phyloP scores from a whole-genome alignment of 2,888 invertebrate genomes.

The Chaetoderma sp. region DNA sequence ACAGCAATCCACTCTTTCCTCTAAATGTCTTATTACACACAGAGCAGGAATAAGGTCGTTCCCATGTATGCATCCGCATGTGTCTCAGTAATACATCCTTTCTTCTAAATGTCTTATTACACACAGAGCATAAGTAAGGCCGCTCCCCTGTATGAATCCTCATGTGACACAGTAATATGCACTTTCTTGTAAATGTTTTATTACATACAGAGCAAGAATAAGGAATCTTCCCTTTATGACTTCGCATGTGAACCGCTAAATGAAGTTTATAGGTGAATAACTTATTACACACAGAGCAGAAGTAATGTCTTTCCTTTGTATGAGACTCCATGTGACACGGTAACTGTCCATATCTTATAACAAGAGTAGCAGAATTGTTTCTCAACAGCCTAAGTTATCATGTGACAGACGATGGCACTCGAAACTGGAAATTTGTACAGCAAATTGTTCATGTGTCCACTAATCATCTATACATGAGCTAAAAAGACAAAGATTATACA shows the following conservation, averaged over 20 bases:
- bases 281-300: conserved; percentile 33
- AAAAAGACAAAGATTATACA: too few relatives aligned
- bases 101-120: conserved; percentile 37
- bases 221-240: conserved; percentile 19
- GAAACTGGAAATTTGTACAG: too few relatives aligned
- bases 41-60: conserved; percentile 32
- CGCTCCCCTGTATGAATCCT: conserved; percentile 36
- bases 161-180: conserved; percentile 35
- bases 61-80: conserved; percentile 23
- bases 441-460: too few relatives aligned
- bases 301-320: conserved; percentile 32
- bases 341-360: conserved; percentile 39
- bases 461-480: too few relatives aligned
- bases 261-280: neutral
- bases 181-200: conserved; percentile 34
- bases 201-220: conserved; percentile 31
- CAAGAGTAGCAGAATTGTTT: too few relatives aligned
- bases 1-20: neutral
- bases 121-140: conserved; percentile 37
- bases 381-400: too few relatives aligned
- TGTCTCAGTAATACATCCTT: conserved; percentile 35
- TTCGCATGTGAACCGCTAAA: conserved; percentile 1
- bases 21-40: conserved; percentile 29
- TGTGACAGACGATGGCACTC: too few relatives aligned
- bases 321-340: conserved; percentile 39